Conservation (phyloP, 1,140 invertebrate species). For the Delia radicum region DNA sequence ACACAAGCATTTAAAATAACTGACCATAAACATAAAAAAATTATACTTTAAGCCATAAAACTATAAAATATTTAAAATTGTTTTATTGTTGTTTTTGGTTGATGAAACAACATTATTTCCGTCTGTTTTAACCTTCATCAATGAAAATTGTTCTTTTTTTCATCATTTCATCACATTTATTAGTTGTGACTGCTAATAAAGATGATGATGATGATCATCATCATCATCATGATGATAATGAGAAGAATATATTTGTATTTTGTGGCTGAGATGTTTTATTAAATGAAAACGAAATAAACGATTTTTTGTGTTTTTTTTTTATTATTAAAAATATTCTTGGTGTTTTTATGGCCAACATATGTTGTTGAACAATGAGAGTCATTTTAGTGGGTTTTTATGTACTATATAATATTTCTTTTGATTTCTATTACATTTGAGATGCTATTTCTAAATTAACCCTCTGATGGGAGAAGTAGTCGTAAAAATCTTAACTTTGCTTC, state of each 20-base stretch:
- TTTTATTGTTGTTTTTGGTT: neutral
- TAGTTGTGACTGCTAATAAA: neutral
- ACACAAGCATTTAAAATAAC: neutral
- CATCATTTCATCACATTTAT: neutral
- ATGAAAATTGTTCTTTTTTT: neutral
- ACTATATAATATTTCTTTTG: no score
- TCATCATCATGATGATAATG: no score
- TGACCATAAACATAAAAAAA: neutral
- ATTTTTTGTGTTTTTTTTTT: no score
- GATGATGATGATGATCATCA: neutral
- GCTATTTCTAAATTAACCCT: no score
- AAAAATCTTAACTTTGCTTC: no score
- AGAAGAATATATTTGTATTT: no score
- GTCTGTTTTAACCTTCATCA: neutral
- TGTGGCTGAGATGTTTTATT: neutral
- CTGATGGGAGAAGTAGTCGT: no score
- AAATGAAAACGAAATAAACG: neutral
- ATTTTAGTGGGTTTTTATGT: neutral
- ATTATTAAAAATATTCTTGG: neutral
- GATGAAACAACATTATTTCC: neutral
- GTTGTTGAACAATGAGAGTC: neutral
- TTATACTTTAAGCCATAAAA: neutral
- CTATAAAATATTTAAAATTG: no score
- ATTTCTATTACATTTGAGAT: no score
- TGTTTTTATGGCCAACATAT: neutral